phyloP scores from a whole-genome alignment of 2,113 vertebrate species.

The Corythornis vintsioides region DNA sequence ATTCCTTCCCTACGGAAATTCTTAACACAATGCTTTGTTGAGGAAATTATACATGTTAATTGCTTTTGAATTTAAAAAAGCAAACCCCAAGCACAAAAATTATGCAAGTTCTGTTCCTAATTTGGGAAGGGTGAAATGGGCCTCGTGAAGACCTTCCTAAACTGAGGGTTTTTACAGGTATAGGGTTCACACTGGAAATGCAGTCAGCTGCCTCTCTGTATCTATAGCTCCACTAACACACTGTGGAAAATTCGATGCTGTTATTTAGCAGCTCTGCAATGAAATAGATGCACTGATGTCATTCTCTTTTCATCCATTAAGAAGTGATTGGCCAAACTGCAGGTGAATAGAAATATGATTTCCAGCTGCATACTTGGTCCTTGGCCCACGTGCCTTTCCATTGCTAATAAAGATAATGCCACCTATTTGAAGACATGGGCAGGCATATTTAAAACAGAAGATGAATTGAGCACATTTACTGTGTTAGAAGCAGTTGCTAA shows the following conservation, averaged over 20 bases:
- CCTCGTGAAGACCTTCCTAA: neutral
- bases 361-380: neutral
- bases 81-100: neutral
- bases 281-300: neutral
- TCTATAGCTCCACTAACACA: neutral
- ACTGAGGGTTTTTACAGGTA: neutral
- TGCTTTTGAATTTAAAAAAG: neutral
- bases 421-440: constrained; percentile 26
- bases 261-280: neutral
- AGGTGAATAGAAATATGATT: neutral
- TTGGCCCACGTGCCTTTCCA: neutral
- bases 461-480: constrained; percentile 47
- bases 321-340: neutral
- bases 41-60: neutral
- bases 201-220: neutral
- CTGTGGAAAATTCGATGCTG: neutral
- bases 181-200: neutral
- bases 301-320: neutral
- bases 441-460: constrained; percentile 50
- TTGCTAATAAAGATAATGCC: constrained; percentile 36
- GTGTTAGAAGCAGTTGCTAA: constrained; percentile 55
- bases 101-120: neutral
- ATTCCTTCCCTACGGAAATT: neutral
- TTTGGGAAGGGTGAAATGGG: neutral
- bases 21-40: neutral